Percentiles rank a stretch among this genome's conserved stretches.
These are phyloP conservation scores for Drosophila mimetica DNA, from an alignment of 2,888 invertebrate genomes.

Conservation along the genomic window DNA sequence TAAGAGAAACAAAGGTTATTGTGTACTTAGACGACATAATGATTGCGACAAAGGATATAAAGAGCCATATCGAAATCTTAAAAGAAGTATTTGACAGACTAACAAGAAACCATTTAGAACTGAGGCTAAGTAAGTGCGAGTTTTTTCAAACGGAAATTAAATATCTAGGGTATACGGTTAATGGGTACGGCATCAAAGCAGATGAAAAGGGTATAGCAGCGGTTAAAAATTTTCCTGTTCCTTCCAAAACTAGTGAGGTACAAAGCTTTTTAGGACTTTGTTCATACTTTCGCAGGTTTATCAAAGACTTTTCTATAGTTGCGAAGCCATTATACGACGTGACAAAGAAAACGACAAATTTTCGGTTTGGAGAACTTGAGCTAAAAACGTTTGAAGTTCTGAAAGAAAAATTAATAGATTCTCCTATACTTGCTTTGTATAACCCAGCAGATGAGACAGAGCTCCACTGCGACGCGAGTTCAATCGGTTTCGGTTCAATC, in stretches of 20 bases:
- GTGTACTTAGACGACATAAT: conserved; percentile 1
- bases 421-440: neutral
- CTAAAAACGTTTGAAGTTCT: too few relatives aligned
- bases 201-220: neutral
- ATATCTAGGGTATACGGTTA: neutral
- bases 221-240: too few relatives aligned
- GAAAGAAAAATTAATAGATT: neutral
- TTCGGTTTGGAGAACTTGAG: neutral
- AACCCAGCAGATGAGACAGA: neutral
- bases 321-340: neutral
- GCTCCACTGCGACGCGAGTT: neutral
- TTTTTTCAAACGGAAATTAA: neutral
- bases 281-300: neutral
- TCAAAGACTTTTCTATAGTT: neutral
- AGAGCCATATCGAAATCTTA: neutral
- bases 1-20: neutral
- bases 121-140: conserved; percentile 1
- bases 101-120: neutral
- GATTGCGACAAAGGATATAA: neutral
- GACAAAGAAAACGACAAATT: neutral
- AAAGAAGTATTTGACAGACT: neutral
- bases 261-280: neutral
- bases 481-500: neutral
- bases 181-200: too few relatives aligned
- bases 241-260: neutral